phyloP scores from a whole-genome alignment of 2,797 vertebrate genomes.

The Eptatretus atami region DNA sequence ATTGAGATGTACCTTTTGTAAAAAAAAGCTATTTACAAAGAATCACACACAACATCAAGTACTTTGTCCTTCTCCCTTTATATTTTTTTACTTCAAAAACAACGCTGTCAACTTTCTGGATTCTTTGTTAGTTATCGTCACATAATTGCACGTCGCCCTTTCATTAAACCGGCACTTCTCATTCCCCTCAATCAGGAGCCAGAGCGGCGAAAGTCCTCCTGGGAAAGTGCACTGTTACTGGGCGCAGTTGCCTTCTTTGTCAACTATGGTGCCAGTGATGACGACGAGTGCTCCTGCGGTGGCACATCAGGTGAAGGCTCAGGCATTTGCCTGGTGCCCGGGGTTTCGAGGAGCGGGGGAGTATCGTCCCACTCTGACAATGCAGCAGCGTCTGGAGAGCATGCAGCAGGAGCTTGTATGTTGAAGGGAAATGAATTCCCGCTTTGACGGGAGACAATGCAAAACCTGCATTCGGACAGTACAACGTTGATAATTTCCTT shows the following conservation, averaged over 20 bases:
- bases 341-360: background rate
- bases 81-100: too few relatives aligned
- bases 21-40: too few relatives aligned
- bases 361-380: background rate
- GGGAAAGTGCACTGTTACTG: slow-evolving; percentile 37
- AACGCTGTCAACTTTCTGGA: too few relatives aligned
- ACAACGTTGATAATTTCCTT: slow-evolving; percentile 71
- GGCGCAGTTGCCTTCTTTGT: slow-evolving; percentile 78
- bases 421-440: slow-evolving; percentile 58
- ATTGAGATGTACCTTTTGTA: too few relatives aligned
- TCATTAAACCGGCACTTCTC: too few relatives aligned
- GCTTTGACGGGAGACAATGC: slow-evolving; percentile 78
- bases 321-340: background rate
- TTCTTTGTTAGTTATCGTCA: too few relatives aligned
- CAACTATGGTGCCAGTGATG: slow-evolving; percentile 74
- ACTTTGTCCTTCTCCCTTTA: too few relatives aligned
- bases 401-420: slow-evolving; percentile 65
- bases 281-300: slow-evolving; percentile 74
- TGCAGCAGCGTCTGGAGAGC: slow-evolving; percentile 34
- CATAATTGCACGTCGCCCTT: too few relatives aligned
- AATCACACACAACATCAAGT: too few relatives aligned
- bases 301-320: slow-evolving; percentile 30
- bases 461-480: slow-evolving; percentile 76
- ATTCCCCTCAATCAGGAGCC: slow-evolving; percentile 10
- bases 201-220: slow-evolving; percentile 35